Conservation (phyloP, 2,113 vertebrate genomes). For the Odobenus rosmarus region DNA sequence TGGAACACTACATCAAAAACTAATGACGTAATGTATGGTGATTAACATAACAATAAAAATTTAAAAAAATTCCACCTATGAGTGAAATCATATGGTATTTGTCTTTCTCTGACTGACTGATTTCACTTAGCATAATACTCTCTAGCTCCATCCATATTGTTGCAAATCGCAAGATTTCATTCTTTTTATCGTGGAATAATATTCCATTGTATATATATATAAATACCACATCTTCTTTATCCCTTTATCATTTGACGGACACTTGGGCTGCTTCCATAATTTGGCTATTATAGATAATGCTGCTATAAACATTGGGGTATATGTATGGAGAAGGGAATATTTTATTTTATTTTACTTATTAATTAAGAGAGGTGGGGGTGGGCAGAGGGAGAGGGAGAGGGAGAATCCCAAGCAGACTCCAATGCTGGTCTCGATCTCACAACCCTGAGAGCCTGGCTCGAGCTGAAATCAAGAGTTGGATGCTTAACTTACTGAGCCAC, state of each 20-base stretch:
- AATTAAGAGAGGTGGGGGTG: background rate
- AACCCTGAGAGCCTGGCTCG: too few relatives aligned
- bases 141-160: background rate
- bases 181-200: background rate
- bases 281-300: background rate
- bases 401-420: too few relatives aligned
- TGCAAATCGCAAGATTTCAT: background rate
- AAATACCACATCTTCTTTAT: background rate
- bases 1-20: too few relatives aligned
- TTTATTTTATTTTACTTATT: background rate
- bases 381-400: too few relatives aligned
- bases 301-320: background rate
- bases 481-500: too few relatives aligned
- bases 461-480: too few relatives aligned
- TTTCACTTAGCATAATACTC: background rate
- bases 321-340: background rate
- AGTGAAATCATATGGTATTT: background rate
- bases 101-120: background rate
- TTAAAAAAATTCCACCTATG: background rate
- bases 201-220: background rate
- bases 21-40: too few relatives aligned
- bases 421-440: too few relatives aligned
- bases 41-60: too few relatives aligned
- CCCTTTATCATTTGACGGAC: background rate
- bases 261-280: background rate